Conservation (phyloP, 2,888 invertebrate genomes). For the Tyria jacobaeae region DNA sequence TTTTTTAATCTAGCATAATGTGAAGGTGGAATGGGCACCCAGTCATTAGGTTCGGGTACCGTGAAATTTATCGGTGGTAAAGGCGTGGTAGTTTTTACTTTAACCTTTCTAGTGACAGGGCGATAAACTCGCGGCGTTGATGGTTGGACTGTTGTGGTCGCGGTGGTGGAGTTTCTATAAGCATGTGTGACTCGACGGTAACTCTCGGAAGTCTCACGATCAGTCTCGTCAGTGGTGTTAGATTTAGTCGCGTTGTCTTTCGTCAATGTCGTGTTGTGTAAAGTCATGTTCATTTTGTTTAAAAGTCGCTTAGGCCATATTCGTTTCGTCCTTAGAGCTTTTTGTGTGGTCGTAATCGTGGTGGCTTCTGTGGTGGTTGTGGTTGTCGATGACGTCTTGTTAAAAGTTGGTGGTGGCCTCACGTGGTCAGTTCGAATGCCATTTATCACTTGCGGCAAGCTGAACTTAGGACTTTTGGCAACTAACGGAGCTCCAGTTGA, state of each 20-base stretch:
- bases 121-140: constrained; percentile 68
- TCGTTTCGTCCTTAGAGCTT: constrained; percentile 75
- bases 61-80: constrained; percentile 60
- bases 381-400: constrained; percentile 55
- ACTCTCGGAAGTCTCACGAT: constrained; percentile 63
- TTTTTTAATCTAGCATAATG: constrained; percentile 66
- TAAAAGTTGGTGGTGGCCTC: constrained; percentile 65
- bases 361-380: constrained; percentile 67
- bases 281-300: constrained; percentile 32
- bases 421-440: constrained; percentile 74
- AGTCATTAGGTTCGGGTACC: constrained; percentile 70
- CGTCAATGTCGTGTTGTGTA: constrained; percentile 48
- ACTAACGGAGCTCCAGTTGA: constrained; percentile 63
- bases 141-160: constrained; percentile 52
- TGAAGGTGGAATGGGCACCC: constrained; percentile 80
- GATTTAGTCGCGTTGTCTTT: constrained; percentile 56
- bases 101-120: constrained; percentile 73
- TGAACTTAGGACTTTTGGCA: constrained; percentile 71
- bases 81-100: constrained; percentile 61
- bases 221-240: constrained; percentile 58
- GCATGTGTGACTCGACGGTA: constrained; percentile 59
- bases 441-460: constrained; percentile 77
- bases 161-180: constrained; percentile 55
- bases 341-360: constrained; percentile 66
- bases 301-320: constrained; percentile 77